Evolutionary conservation across 2,113 vertebrate species (phyloP).

Genomic region (Chitala chitala): DNA sequence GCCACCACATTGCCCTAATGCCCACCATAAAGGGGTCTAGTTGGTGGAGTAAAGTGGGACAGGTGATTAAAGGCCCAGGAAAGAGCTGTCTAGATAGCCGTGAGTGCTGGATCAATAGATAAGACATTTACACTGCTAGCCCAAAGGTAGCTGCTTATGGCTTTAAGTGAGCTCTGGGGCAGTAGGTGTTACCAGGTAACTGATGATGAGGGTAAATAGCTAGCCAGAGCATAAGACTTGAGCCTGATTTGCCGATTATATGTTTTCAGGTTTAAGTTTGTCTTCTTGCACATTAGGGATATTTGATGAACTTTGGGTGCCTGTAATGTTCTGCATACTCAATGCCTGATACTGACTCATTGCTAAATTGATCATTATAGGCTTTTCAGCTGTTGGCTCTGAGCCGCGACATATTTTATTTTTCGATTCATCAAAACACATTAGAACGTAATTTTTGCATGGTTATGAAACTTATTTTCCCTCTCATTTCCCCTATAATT

Average conservation of each 20-base stretch:
- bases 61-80: conserved; percentile 7
- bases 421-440: not conserved
- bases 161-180: not conserved
- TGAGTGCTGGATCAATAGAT: conserved; percentile 27
- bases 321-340: not conserved
- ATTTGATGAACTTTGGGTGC: not conserved
- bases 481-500: not conserved
- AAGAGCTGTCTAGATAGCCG: conserved; percentile 1
- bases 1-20: not conserved
- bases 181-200: conserved; percentile 14
- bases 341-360: not conserved
- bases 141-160: conserved; percentile 12
- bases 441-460: not conserved
- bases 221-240: not conserved
- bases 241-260: not conserved
- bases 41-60: not conserved
- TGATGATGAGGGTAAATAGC: not conserved
- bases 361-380: not conserved
- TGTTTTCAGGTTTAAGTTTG: not conserved
- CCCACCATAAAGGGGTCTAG: not conserved
- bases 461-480: not conserved
- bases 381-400: not conserved
- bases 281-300: too few relatives aligned
- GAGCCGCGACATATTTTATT: not conserved
- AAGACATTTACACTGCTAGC: conserved; percentile 23